Evolutionary conservation across 2,888 invertebrate genomes (phyloP).

Genomic region (Clivina fossor): DNA sequence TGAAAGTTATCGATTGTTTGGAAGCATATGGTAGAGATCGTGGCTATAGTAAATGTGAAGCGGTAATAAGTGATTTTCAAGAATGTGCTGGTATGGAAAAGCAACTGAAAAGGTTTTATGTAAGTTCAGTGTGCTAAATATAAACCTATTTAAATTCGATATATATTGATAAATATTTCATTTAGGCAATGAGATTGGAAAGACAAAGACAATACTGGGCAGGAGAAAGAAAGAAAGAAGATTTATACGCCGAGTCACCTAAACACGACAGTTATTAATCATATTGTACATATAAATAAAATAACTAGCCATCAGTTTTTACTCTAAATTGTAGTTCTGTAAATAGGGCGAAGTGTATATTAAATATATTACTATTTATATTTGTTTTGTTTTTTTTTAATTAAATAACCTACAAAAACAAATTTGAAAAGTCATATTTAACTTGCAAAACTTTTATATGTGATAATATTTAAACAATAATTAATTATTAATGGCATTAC

Average conservation of each 20-base stretch:
- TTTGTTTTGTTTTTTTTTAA: too few species aligned
- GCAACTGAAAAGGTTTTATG: slow-evolving; percentile 62
- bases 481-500: too few species aligned
- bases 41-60: slow-evolving; percentile 63
- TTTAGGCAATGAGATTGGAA: slow-evolving; percentile 63
- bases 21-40: slow-evolving; percentile 77
- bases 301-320: slow-evolving; percentile 10
- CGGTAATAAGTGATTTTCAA: slow-evolving; percentile 66
- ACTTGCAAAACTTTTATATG: too few species aligned
- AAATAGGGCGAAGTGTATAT: too few species aligned
- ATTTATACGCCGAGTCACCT: slow-evolving; percentile 59
- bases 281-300: slow-evolving; percentile 10
- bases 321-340: slow-evolving; percentile 29
- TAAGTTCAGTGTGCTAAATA: slow-evolving; percentile 45
- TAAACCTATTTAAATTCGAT: too few species aligned
- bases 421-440: too few species aligned
- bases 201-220: slow-evolving; percentile 60
- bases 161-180: too few species aligned
- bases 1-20: slow-evolving; percentile 72
- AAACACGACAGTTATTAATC: slow-evolving; percentile 61
- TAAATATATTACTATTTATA: too few species aligned
- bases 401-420: too few species aligned
- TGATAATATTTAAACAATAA: too few species aligned
- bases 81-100: slow-evolving; percentile 68
- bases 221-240: slow-evolving; percentile 61